Evolutionary conservation across 2,113 vertebrate genomes (phyloP).

Genomic region (Pelecanus crispus): DNA sequence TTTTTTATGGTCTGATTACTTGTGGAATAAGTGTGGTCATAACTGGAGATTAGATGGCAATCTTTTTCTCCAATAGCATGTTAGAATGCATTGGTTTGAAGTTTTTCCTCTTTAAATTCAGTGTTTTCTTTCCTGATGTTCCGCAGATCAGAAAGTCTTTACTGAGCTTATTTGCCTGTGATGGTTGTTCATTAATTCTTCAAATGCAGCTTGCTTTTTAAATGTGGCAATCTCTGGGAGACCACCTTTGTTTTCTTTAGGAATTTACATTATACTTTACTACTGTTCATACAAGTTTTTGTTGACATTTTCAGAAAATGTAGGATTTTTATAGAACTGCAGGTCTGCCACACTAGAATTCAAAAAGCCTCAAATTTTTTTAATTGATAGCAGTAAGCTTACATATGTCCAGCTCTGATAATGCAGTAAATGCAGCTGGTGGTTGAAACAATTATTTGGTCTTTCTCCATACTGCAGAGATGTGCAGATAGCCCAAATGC

Average conservation of each 20-base stretch:
- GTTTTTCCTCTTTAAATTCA: background rate
- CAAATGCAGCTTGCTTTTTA: background rate
- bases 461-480: background rate
- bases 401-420: background rate
- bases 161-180: background rate
- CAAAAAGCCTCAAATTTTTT: background rate
- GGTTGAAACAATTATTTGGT: background rate
- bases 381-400: background rate
- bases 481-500: background rate
- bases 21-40: background rate
- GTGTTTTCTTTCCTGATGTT: background rate
- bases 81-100: background rate
- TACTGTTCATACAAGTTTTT: background rate
- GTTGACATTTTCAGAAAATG: background rate
- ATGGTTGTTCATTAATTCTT: background rate
- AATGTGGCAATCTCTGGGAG: background rate
- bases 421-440: background rate
- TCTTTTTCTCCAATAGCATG: background rate
- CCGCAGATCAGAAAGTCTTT: background rate
- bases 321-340: background rate
- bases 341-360: background rate
- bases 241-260: background rate
- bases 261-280: background rate
- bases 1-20: background rate
- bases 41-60: background rate